These are phyloP conservation scores for Heteromyza rotundicornis DNA, from an alignment of 2,888 invertebrate species.

Conservation along the genomic window DNA sequence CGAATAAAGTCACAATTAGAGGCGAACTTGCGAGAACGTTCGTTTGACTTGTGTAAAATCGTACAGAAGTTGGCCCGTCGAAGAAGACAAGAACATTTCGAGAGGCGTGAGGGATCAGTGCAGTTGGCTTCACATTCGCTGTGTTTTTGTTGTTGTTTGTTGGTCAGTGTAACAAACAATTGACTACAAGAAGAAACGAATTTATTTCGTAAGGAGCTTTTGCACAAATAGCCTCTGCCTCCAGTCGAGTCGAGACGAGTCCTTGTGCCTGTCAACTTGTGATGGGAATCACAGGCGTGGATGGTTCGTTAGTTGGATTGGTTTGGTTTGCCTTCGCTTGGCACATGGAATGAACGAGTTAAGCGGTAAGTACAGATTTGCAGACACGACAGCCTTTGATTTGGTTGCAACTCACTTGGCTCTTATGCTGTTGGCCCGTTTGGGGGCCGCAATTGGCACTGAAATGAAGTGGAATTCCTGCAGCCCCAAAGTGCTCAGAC, in stretches of 20 bases:
- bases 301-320: too few relatives aligned
- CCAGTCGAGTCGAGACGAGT: constrained; percentile 9
- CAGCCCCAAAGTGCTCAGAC: background rate
- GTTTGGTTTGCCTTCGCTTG: background rate
- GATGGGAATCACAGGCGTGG: background rate
- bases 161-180: background rate
- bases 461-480: background rate
- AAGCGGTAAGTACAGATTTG: background rate
- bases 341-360: background rate
- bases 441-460: background rate
- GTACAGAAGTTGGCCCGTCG: too few relatives aligned
- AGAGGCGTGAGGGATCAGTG: background rate
- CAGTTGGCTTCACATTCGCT: background rate
- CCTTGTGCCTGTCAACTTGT: constrained; percentile 12
- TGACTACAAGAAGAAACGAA: constrained; percentile 37
- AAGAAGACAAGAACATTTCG: too few relatives aligned
- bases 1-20: constrained; percentile 59
- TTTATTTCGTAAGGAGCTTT: constrained; percentile 38
- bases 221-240: background rate
- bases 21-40: constrained; percentile 39
- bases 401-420: background rate
- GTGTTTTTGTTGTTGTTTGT: background rate
- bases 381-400: background rate
- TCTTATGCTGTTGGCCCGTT: too few relatives aligned
- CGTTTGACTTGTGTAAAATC: too few relatives aligned